Evolutionary conservation across 1,140 invertebrate species (phyloP).

Genomic region (Magallana ariakensis): DNA sequence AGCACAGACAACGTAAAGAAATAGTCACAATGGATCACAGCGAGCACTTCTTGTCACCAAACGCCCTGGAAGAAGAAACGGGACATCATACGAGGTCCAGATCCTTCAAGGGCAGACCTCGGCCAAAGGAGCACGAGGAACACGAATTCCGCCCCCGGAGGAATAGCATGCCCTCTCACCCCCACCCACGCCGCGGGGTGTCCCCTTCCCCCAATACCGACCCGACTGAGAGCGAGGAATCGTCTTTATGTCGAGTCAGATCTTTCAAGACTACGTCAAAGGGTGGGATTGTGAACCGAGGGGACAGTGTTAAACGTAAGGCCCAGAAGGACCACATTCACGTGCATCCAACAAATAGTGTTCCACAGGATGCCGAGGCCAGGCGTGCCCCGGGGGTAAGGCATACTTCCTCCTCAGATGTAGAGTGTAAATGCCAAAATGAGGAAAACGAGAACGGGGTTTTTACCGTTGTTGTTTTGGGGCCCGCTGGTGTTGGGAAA

Average conservation of each 20-base stretch:
- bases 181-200: conserved; percentile 21
- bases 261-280: conserved; percentile 94
- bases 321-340: conserved; percentile 42
- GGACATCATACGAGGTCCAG: conserved; percentile 50
- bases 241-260: conserved; percentile 87
- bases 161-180: conserved; percentile 62
- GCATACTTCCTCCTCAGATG: neutral
- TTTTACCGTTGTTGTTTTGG: conserved; percentile 91
- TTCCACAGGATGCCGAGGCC: neutral
- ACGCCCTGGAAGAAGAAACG: neutral
- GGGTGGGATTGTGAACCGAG: conserved; percentile 93
- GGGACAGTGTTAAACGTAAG: conserved; percentile 88
- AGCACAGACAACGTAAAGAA: neutral
- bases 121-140: conserved; percentile 50
- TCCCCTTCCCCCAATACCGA: conserved; percentile 42
- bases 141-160: conserved; percentile 58
- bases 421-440: neutral
- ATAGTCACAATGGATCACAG: conserved; percentile 34
- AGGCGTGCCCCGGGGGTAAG: neutral
- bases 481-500: conserved; percentile 92
- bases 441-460: conserved; percentile 3
- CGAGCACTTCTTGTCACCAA: conserved; percentile 50
- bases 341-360: conserved; percentile 45
- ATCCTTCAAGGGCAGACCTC: conserved; percentile 57
- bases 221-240: conserved; percentile 47